Percentiles rank a stretch among this genome's conserved stretches.
Conservation (phyloP, 2,113 vertebrate species). For the Apus apus region DNA sequence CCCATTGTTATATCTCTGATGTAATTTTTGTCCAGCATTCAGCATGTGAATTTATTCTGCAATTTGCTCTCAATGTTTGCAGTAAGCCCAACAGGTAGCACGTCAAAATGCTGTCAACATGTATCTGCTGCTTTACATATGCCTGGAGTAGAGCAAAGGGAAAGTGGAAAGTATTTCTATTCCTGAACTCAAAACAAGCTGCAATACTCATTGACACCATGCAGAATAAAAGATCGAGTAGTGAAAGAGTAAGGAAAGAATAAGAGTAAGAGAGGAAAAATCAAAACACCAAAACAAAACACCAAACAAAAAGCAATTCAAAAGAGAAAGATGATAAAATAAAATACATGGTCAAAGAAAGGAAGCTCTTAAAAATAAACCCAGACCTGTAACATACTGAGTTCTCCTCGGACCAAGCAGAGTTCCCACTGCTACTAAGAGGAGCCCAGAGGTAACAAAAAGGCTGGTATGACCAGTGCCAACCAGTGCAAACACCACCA, state of each 20-base stretch:
- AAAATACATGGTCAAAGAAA: background rate
- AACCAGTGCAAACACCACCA: background rate
- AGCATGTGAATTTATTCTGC: conserved; percentile 32
- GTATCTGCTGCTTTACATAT: conserved; percentile 41
- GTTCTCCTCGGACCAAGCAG: background rate
- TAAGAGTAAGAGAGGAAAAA: background rate
- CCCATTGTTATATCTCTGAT: conserved; percentile 25
- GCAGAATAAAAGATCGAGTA: background rate
- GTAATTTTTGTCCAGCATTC: conserved; percentile 26
- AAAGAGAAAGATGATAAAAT: background rate
- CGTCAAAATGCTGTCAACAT: conserved; percentile 42
- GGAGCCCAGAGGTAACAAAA: background rate
- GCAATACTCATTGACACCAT: background rate
- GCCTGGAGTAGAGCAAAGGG: conserved; percentile 24
- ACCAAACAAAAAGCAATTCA: background rate
- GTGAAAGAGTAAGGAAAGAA: background rate
- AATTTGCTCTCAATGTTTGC: conserved; percentile 11
- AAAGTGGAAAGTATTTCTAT: conserved; percentile 19
- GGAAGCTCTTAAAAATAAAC: background rate
- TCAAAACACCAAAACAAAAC: accelerated
- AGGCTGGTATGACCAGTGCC: background rate
- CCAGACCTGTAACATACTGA: background rate
- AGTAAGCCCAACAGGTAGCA: background rate
- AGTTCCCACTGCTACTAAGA: background rate
- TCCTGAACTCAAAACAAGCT: conserved; percentile 22